These are phyloP conservation scores for Recurvirostra avosetta DNA, from an alignment of 2,113 vertebrate genomes.

Conservation along the genomic window DNA sequence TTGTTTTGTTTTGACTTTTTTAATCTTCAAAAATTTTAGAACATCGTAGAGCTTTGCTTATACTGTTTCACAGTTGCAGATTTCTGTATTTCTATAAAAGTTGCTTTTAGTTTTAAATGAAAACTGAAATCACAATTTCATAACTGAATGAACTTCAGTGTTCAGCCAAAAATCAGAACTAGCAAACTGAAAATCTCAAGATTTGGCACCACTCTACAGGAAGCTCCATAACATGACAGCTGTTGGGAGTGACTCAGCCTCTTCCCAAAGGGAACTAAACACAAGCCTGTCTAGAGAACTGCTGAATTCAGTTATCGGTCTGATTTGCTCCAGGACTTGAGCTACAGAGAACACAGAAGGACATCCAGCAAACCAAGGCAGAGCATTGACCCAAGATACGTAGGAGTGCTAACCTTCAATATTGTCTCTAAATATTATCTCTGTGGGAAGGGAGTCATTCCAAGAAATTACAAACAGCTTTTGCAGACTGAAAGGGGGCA, in stretches of 20 bases:
- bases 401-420: neutral
- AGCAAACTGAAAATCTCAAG: neutral
- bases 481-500: neutral
- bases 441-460: neutral
- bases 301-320: neutral
- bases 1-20: neutral
- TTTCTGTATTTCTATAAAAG: neutral
- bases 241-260: neutral
- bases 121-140: neutral
- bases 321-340: neutral
- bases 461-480: slow-evolving; percentile 1
- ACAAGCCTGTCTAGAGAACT: neutral
- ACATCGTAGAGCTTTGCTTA: neutral
- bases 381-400: neutral
- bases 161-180: neutral
- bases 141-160: neutral
- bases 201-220: neutral
- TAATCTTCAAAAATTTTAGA: neutral
- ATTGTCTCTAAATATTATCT: neutral
- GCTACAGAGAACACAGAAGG: neutral
- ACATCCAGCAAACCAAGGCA: neutral
- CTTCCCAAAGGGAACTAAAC: neutral
- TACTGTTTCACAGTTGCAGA: neutral
- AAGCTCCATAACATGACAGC: neutral
- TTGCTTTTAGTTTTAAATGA: neutral